These are phyloP conservation scores for Eupithecia exiguata DNA, from an alignment of 2,888 invertebrate genomes.

Conservation along the genomic window DNA sequence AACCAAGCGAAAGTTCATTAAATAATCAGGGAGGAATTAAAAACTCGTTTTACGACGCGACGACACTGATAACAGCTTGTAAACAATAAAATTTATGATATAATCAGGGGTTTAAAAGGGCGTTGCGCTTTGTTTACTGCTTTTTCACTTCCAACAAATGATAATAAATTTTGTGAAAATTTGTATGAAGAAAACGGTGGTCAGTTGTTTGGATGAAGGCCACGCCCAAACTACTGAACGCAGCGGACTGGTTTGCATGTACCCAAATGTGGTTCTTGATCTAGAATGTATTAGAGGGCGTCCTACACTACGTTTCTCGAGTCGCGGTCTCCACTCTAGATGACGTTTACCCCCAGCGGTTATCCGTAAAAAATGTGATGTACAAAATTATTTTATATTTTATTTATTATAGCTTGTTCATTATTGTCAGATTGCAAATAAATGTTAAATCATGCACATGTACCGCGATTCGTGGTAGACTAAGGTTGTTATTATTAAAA, in stretches of 20 bases:
- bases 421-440: too few species aligned
- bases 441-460: too few species aligned
- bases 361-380: neutral
- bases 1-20: constrained; percentile 34
- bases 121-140: neutral
- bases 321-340: neutral
- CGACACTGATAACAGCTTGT: constrained; percentile 34
- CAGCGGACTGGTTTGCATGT: neutral
- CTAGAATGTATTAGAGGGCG: neutral
- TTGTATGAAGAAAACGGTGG: neutral
- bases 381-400: too few species aligned
- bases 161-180: neutral
- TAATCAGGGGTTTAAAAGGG: constrained; percentile 1
- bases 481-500: too few species aligned
- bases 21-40: constrained; percentile 36
- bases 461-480: too few species aligned
- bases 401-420: too few species aligned
- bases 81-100: constrained; percentile 28
- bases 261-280: neutral
- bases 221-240: neutral
- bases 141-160: constrained; percentile 1
- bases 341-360: neutral
- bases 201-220: neutral
- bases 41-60: constrained; percentile 31
- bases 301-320: neutral